Evolutionary conservation across 2,113 vertebrate genomes (phyloP), one percentile per base, ranked within the genome.

Genomic region (Phocoena phocoena): DNA sequence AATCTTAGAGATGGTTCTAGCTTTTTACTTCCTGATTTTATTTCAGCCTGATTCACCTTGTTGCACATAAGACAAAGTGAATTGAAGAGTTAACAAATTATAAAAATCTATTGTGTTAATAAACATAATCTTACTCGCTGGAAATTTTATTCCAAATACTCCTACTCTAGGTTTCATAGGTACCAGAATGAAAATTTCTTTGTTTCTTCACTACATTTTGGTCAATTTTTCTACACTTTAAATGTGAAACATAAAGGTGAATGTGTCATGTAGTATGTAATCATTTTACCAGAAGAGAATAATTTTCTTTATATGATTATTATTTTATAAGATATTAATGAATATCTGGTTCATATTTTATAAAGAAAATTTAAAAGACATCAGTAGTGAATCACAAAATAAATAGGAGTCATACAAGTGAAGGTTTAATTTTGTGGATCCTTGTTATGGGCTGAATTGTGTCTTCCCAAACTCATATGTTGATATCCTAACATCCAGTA

Each of bases 301-400:
- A 67, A 23, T 73, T 87, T 86, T 77, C 31, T 58, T 67, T 83
- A 79, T 62, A 55, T 88, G 33, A 83, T 93, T 38, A 70, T 81
- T 71, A 62, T 68, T 92, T 90, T 83, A 2, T 77, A 82, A 83
- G 23, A 2, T 67, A 67, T 85, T 95, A 86, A 33, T 86, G 33
- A 94, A 36, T 77, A 47, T 94, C 26, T 92, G 31, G 33, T 74
- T 70, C 71, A 85, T 28, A 81, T 86, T 94, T 96, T 68, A 62
- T 36, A 83, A 60, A 85, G 58, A n/a, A 93, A 82, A 88, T 86
- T 65, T 58, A 79, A 70, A 68, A 86, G 31, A 38, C 20, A 44
- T 87, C 36, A 58, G 8, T 47, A 90, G 15, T 36, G 62, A 95
- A 73, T 79, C 68, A 90, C 10, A 95, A 88, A 87, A 86, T 44